Evolutionary conservation across 2,888 invertebrate genomes (phyloP), one percentile per base, ranked within the genome.

Genomic region (Agrochola circellaris): DNA sequence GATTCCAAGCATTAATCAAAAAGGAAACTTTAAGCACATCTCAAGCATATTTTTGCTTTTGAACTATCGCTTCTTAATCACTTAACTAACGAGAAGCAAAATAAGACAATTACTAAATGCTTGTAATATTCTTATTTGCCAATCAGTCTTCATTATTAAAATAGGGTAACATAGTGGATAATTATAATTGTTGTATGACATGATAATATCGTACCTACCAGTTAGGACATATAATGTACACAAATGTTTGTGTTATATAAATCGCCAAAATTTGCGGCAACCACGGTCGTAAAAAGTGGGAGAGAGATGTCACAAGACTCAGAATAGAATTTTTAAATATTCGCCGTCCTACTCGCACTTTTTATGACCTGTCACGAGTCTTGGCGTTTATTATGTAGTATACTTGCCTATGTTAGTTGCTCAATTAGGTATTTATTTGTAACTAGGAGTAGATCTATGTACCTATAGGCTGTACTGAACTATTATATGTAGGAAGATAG

Each of bases 191-290:
- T 84, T 81, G 77, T 83, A 74, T 82, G 72, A 82, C 80, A 83
- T 84, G 73, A 88, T 90, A 88, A 88, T 90, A 88, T 88, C 86
- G 92, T 93, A 93, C 93, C 94, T 94, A 93, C 94, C 81, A 87
- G 81, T 90, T 85, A 93, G 94, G 93, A 91, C n/a, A 75, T 56
- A 64, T 81, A 79, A 72, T 85, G 75, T 86, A 89, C 91, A 92
- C 91, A 90, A 90, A 92, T 89, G 70, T 85, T 81, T 88, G 87
- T 88, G 87, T 83, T 89, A 74, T 74, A 51, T 23, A 65, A 42
- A 64, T 58, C 23, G 34, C 42, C 42, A 75, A 65, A 15, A 0
- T 58, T 82, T 17, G 34, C 23, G 42, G 5, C 23, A 45, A 15
- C 20, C 11, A n/a, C 15, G 3, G 42, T 42, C 17, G 3, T 76